Evolutionary conservation across 2,888 invertebrate genomes (phyloP), one percentile per base, ranked within the genome.

Genomic region (Polietes domitor): DNA sequence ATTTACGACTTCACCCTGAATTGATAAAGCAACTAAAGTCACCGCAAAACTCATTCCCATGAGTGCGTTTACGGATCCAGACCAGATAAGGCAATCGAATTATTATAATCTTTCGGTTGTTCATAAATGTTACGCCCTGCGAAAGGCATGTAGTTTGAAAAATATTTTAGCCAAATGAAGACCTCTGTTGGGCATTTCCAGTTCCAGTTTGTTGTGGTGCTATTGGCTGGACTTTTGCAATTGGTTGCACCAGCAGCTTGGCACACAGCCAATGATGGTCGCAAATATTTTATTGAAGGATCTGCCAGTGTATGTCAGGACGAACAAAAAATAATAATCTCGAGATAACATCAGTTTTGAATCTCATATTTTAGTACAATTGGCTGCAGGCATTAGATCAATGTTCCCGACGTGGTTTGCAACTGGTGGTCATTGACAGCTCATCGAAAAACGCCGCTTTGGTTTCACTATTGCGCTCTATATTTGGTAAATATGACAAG

Each of bases 361-460:
- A 9, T 37, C 37, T 37, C 12, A 10, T 21, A 1, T 53, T 65
- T 37, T 37, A 65, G 65, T 65, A 65, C 41, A 65, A 37, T 19
- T 65, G 65, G 65, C 21, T 65, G 12, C 65, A 65, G 65, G 65
- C 65, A 9, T 10, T 37, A 2, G 65, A 65, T 41, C 65, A 65
- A 21, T 65, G 65, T 41, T 28, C 65, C 2, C 17, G 65, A 2
- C 65, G 32, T 9, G 65, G 32, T 21, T 21, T 65, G 19, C 65
- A 65, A 19, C 32, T 65, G 19, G 65, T 37, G 10, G 12, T 65
- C 6, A 65, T 65, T 19, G 65, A 65, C 7, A 65, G 21, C 21
- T 17, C 17, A 2, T 17, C 37, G 1, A 65, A 65, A 19, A 65
- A 65, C 17, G 19, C 37, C 41, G 65, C 65, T 21, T 12, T 65